Conservation (phyloP, 2,113 vertebrate genomes). For the Gasterosteus nipponicus region DNA sequence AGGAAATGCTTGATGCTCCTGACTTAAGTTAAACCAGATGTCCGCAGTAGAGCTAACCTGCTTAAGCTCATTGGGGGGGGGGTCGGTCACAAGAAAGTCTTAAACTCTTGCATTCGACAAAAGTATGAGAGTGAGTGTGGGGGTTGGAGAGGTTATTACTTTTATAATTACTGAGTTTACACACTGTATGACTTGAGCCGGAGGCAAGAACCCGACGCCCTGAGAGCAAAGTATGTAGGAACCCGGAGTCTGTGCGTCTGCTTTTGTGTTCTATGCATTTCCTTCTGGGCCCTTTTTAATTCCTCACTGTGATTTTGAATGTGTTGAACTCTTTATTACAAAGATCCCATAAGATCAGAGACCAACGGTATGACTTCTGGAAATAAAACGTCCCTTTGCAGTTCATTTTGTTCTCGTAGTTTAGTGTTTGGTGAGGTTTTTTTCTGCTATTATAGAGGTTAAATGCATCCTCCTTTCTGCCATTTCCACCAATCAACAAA, state of each 20-base stretch:
- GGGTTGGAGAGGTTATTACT: neutral
- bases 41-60: slow-evolving; percentile 9
- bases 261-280: slow-evolving; percentile 28
- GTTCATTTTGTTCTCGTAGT: neutral
- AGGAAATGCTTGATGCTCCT: slow-evolving; percentile 53
- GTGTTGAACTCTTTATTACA: slow-evolving; percentile 28
- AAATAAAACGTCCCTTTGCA: slow-evolving; percentile 5
- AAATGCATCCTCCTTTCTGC: slow-evolving; percentile 10
- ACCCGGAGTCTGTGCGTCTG: neutral
- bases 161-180: neutral
- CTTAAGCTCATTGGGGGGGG: slow-evolving; percentile 10
- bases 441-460: neutral
- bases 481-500: slow-evolving; percentile 16
- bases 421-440: slow-evolving; percentile 19
- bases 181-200: neutral
- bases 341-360: slow-evolving; percentile 12
- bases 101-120: slow-evolving; percentile 5
- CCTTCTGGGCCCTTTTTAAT: slow-evolving; percentile 50
- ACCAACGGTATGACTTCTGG: slow-evolving; percentile 16
- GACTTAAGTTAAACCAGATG: slow-evolving; percentile 31
- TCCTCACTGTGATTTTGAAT: slow-evolving; percentile 42
- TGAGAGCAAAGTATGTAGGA: neutral
- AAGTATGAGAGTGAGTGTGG: neutral
- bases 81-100: neutral
- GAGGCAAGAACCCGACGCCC: neutral